A percentile compares a stretch with the other conserved stretches of the same genome.
phyloP scores from a whole-genome alignment of 1,140 invertebrate species.

The Brachionus koreanus region DNA sequence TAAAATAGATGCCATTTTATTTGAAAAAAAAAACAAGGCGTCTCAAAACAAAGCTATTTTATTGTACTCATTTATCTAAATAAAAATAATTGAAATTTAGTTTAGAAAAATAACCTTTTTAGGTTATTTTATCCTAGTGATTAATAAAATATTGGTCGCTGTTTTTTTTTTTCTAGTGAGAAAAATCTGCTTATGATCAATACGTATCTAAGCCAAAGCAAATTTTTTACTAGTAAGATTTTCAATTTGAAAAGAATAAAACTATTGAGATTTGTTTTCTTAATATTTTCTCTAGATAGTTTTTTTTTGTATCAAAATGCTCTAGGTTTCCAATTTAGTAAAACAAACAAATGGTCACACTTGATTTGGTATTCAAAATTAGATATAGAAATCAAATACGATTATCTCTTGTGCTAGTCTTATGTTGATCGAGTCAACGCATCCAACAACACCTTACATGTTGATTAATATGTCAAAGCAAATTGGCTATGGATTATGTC shows the following conservation, averaged over 20 bases:
- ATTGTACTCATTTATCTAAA: slow-evolving; percentile 20
- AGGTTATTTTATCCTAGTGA: slow-evolving; percentile 26
- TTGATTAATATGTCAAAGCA: neutral
- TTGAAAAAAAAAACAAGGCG: neutral
- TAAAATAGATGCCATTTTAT: neutral
- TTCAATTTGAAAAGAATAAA: neutral
- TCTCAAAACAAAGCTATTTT: neutral
- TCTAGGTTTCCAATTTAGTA: neutral
- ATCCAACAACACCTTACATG: neutral
- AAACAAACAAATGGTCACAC: slow-evolving; percentile 24
- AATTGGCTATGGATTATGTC: neutral
- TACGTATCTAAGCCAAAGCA: neutral
- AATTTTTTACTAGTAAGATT: neutral
- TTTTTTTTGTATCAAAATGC: neutral
- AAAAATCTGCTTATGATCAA: slow-evolving; percentile 38
- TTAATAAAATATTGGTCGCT: neutral
- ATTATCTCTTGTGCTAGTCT: neutral
- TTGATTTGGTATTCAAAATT: slow-evolving; percentile 27
- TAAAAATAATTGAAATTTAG: neutral
- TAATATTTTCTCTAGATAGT: neutral
- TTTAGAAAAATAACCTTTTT: neutral
- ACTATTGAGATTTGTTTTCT: slow-evolving; percentile 16
- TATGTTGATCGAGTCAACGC: neutral
- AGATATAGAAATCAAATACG: neutral
- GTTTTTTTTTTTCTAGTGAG: neutral